Evolutionary conservation across 2,888 invertebrate genomes (phyloP).

Genomic region (Tenthredo mesomela): DNA sequence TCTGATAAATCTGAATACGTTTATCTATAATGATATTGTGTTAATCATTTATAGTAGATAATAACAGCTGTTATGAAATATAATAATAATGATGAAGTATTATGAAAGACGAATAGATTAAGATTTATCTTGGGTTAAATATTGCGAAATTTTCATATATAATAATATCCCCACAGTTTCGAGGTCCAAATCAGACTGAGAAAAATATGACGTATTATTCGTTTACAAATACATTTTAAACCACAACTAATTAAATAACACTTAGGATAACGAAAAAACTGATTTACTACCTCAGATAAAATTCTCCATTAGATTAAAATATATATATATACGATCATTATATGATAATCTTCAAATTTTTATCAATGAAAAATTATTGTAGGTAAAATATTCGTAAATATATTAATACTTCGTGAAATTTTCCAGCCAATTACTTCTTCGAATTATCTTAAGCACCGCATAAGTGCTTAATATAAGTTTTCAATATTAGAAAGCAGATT

Average conservation of each 20-base stretch:
- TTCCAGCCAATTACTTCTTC: background rate
- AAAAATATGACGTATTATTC: background rate
- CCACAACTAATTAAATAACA: background rate
- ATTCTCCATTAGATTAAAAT: background rate
- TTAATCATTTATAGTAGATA: background rate
- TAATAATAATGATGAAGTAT: background rate
- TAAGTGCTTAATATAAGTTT: background rate
- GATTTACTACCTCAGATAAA: no score
- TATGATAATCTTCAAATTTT: background rate
- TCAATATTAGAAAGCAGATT: background rate
- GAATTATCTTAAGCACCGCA: background rate
- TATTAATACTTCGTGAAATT: background rate
- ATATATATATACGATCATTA: background rate
- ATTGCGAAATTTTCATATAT: slow-evolving; percentile 2
- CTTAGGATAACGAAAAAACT: background rate
- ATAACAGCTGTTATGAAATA: background rate
- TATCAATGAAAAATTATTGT: background rate
- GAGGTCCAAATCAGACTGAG: background rate
- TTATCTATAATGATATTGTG: background rate
- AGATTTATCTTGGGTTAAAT: slow-evolving; percentile 11
- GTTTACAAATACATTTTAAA: background rate
- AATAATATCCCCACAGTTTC: background rate
- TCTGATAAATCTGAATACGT: background rate
- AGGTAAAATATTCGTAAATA: background rate
- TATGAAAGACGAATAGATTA: background rate